Evolutionary conservation across 1,140 invertebrate species (phyloP), one percentile per base, ranked within the genome.

Genomic region (Medauroidea extradentata): DNA sequence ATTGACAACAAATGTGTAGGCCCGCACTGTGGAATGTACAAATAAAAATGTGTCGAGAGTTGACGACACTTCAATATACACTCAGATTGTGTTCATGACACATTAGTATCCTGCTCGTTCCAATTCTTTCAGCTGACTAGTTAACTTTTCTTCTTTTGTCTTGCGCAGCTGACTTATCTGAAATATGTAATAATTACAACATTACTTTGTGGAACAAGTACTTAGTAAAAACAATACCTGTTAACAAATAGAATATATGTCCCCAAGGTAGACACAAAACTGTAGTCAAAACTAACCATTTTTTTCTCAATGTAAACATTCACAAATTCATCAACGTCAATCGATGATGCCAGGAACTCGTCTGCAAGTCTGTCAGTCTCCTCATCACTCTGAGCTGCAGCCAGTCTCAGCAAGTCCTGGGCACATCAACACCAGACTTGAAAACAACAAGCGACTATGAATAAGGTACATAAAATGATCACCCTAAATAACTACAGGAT

Each of bases 311-410:
- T 80, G 67, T 88, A 91, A 18, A 81, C 81, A 34, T 79, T 78
- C 23, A 91, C 70, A 72, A 91, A 91, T 27, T 80, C 81, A 62
- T 90, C 88, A 9, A 89, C 84, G 69, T 89, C 85, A 43, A 90
- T 82, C 64, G 86, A 82, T 14, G 86, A 83, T 67, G 82, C 80
- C 11, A 91, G 71, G 74, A 91, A 91, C 61, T 84, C 77, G 57
- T 90, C 87, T 0, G 87, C 88, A 46, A 90, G 84, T 50, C 74
- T 73, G 67, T 92, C 89, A 57, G 88, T 87, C 56, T 87, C 81
- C 58, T 84, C 83, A 65, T 92, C 88, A 19, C 86, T 85, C 60
- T 81, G 80, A 38, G 85, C 76, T 0, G 85, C 86, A 0, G 85
- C 81, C 46, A 76, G 69, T 58, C 78, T 75, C 25, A 88, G 61